Evolutionary conservation across 2,888 invertebrate genomes (phyloP), one percentile per base, ranked within the genome.

Genomic region (Hyppa rectilinea): DNA sequence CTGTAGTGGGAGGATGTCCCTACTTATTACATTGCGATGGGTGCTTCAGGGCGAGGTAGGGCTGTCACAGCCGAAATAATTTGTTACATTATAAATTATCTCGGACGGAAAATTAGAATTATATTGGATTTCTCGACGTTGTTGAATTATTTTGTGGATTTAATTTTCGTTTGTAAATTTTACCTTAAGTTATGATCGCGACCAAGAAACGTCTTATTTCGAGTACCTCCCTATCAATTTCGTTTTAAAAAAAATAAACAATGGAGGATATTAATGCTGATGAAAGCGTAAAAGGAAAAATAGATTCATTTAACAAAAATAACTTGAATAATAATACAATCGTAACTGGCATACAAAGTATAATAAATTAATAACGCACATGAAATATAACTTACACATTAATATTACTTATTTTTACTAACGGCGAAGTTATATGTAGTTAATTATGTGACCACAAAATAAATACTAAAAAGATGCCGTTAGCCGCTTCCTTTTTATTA

Each of bases 1-100:
- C 64, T 59, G 64, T 83, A 70, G 78, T 74, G 76, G 71, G 84
- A 87, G 89, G 88, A 89, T 87, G 89, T 88, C 82, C 84, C 85
- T 86, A 86, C 85, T 88, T 89, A 85, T 86, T 84, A 86, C 81
- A 72, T 67, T 78, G 81, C 80, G 80, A 80, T 81, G 86, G 84
- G 85, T 62, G 80, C 72, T 75, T 65, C 74, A 77, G 84, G 85
- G 83, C 68, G 72, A 67, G 63, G 64, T 78, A 84, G 82, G 85
- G 88, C 79, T 85, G 87, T 70, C 81, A 62, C 70, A 59, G 31
- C 59, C 45, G 34, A 71, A 59, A 72, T 65, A 75, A 78, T 85
- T 85, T 82, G 60, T 67, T 36, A 75, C 69, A 72, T 84, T 77
- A 84, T 77, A 59, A 82, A 76, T 82, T 59, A 78, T 58, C 34